Base-by-base conservation (phyloP, 2,888 invertebrate species). In the Polyommatus icarus region DNA sequence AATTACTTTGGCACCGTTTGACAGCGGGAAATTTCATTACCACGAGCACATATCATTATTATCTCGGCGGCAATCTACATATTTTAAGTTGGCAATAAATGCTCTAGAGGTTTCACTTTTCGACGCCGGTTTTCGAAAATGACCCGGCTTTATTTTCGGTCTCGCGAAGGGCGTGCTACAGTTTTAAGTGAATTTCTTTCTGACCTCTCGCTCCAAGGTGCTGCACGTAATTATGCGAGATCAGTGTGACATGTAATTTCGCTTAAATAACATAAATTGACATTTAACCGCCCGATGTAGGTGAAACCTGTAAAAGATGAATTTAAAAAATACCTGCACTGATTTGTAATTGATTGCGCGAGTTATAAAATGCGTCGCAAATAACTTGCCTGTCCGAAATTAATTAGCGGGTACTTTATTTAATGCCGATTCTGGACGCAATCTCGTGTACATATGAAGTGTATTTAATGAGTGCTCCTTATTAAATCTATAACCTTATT, bases 1-100 rank as follows among this genome's bases (percentile, higher is more conserved):
- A 94, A 93, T 93, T 93, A 93, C 94, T 93, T 92, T 93, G 94
- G 92, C 94, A 94, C 92, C 92, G 90, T 94, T 94, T 94, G 94
- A 94, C 93, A 91, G 91, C 93, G 92, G 93, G 93, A 93, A 94
- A 94, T 93, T 94, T 94, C 94, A 93, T 94, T 94, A 93, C 93
- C 93, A 93, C 91, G 89, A 92, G 93, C 93, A 94, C 94, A 94
- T 93, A 94, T 94, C 93, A 93, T 94, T 93, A 94, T 94, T 94
- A 93, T 93, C 93, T 93, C 86, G 87, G 87, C 87, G 86, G 89
- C 94, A 93, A 94, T 94, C 94, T 94, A 93, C 94, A 93, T 93
- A 93, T 93, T 94, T 93, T 93, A 92, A 67, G 91, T 88, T 88
- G 86, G 92, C 91, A 93, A 93, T 93, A 93, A 93, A 93, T 92